Conservation (phyloP, 2,888 invertebrate species). For the Oscheius myriophilus region DNA sequence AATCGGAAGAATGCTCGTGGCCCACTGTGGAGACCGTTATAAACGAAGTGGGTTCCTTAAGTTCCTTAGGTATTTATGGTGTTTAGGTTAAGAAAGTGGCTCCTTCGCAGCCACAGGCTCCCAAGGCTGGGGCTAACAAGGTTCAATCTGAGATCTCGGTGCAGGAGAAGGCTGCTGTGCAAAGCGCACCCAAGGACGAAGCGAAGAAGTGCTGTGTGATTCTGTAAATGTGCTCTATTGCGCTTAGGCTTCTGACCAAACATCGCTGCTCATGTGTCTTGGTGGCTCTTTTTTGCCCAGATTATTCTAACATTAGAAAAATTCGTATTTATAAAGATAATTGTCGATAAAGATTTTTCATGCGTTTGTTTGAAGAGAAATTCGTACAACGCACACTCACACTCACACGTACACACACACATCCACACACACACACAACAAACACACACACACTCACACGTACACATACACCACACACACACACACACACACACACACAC, state of each 20-base stretch:
- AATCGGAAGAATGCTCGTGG: conserved; percentile 42
- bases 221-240: too few relatives aligned
- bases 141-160: conserved; percentile 51
- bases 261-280: neutral
- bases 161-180: conserved; percentile 21
- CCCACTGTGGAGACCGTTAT: conserved; percentile 45
- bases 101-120: neutral
- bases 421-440: too few relatives aligned
- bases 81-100: conserved; percentile 28
- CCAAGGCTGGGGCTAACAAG: conserved; percentile 34
- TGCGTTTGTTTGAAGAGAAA: too few relatives aligned
- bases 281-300: too few relatives aligned
- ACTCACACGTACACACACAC: too few relatives aligned
- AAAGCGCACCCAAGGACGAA: conserved; percentile 26
- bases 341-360: too few relatives aligned
- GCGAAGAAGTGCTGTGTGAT: conserved; percentile 50
- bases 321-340: too few relatives aligned
- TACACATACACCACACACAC: too few relatives aligned
- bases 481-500: too few relatives aligned
- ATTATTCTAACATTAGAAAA: too few relatives aligned
- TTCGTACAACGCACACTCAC: too few relatives aligned
- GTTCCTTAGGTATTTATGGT: neutral
- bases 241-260: neutral
- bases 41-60: conserved; percentile 32
- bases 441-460: too few relatives aligned